Conservation (phyloP, 2,797 vertebrate species). For the Cichlasoma orientale region DNA sequence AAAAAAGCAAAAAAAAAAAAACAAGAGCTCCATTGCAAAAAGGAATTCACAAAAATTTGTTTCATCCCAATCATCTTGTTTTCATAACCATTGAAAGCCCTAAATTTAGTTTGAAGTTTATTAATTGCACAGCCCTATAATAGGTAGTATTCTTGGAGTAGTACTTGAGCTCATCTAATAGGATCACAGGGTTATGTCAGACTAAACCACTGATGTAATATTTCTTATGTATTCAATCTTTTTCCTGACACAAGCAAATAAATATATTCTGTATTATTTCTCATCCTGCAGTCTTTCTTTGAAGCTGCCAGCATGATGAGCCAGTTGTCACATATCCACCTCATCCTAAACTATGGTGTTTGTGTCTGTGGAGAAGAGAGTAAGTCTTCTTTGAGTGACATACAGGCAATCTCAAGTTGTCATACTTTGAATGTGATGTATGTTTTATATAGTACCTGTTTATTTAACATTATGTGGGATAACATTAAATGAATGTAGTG, state of each 20-base stretch:
- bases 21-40: neutral
- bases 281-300: conserved; percentile 89
- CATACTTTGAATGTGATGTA: neutral
- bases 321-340: conserved; percentile 95
- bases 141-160: neutral
- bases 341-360: conserved; percentile 95
- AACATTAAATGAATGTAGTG: neutral
- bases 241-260: neutral
- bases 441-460: neutral
- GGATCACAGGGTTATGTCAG: neutral
- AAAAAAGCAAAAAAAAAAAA: neutral
- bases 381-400: conserved; percentile 77
- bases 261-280: neutral
- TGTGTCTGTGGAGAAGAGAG: conserved; percentile 96
- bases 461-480: neutral
- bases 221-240: neutral
- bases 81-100: neutral
- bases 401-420: neutral
- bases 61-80: neutral
- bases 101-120: neutral
- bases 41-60: neutral
- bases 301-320: conserved; percentile 99
- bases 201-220: neutral
- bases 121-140: neutral
- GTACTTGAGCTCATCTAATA: neutral